These are phyloP conservation scores for Leptoclinus maculatus DNA, from an alignment of 2,797 vertebrate genomes.

Conservation along the genomic window DNA sequence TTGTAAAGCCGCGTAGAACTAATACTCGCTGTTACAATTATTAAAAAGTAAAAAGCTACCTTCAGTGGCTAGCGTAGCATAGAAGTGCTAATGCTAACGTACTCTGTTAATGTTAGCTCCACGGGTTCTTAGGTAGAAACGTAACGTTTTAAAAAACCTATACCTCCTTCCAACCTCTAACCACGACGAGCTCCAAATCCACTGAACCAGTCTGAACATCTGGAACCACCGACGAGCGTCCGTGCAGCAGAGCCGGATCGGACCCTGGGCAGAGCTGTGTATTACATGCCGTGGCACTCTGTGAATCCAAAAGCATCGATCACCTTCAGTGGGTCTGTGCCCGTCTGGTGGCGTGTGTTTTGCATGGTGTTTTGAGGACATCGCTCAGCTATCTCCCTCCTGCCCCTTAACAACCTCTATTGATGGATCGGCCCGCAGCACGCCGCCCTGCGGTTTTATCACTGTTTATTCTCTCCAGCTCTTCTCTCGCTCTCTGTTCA, in stretches of 20 bases:
- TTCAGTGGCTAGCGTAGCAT: too few species aligned
- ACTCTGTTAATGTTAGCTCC: too few species aligned
- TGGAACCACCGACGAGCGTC: too few species aligned
- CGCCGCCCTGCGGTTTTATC: conserved; percentile 22
- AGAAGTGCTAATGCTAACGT: too few species aligned
- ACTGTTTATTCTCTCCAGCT: conserved; percentile 11
- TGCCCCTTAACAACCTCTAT: conserved; percentile 18
- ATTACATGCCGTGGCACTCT: neutral
- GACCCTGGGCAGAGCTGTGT: neutral
- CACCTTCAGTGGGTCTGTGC: neutral
- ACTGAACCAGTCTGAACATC: too few species aligned
- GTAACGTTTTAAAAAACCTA: neutral
- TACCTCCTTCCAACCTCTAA: too few species aligned
- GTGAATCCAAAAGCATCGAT: neutral
- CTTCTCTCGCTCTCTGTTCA: conserved; percentile 15
- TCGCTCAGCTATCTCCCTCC: conserved; percentile 4
- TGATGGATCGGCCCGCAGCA: conserved; percentile 43
- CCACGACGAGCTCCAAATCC: too few species aligned
- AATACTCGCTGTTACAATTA: too few species aligned
- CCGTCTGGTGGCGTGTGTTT: neutral
- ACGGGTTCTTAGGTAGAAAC: neutral
- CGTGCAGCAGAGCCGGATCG: too few species aligned
- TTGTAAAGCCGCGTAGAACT: too few species aligned
- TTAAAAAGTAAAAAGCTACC: too few species aligned
- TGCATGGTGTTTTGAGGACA: conserved; percentile 29